Conservation (phyloP, 2,797 vertebrate species). For the Sylvia borin region DNA sequence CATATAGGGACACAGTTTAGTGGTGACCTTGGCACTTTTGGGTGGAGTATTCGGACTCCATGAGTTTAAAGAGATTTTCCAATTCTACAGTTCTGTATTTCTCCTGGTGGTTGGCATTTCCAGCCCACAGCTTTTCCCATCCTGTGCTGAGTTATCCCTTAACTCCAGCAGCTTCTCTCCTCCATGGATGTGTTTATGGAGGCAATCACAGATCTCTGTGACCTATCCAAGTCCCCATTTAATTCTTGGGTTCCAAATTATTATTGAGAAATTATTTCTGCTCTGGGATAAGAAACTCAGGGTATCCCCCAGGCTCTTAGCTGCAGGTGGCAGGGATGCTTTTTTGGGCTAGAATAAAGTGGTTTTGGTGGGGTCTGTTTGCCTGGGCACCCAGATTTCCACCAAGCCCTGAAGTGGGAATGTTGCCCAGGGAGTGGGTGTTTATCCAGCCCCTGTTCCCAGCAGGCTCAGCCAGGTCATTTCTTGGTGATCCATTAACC, state of each 20-base stretch:
- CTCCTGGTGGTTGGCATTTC: neutral
- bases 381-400: neutral
- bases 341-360: neutral
- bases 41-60: fast-evolving
- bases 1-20: neutral
- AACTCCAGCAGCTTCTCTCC: neutral
- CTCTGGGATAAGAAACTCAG: neutral
- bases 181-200: fast-evolving
- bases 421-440: neutral
- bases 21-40: neutral
- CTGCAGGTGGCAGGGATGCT: neutral
- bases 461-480: neutral
- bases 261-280: neutral
- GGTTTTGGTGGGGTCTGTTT: neutral
- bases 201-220: neutral
- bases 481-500: neutral
- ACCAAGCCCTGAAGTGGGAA: neutral
- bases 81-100: neutral
- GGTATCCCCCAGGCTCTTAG: neutral
- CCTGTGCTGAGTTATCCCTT: neutral
- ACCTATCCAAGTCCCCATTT: neutral
- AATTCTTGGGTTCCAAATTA: neutral
- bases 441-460: neutral
- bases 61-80: neutral
- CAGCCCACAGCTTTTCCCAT: neutral